phyloP scores from a whole-genome alignment of 2,888 invertebrate species.

The Drosophila paramelanica region DNA sequence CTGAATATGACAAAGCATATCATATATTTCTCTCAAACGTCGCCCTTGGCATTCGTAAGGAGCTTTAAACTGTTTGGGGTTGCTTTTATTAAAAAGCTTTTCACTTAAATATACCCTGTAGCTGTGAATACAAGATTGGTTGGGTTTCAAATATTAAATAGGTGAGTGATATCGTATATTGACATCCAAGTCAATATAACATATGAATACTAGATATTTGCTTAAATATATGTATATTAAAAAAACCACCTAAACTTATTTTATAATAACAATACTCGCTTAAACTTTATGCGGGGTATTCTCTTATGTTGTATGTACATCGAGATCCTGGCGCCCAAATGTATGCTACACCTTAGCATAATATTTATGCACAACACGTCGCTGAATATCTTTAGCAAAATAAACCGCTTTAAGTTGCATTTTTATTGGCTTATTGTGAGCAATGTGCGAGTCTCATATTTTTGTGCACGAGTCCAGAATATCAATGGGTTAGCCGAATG shows the following conservation, averaged over 20 bases:
- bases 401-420: constrained; percentile 76
- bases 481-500: constrained; percentile 51
- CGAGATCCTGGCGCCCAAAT: constrained; percentile 29
- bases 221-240: too few species aligned
- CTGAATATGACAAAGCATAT: constrained; percentile 29
- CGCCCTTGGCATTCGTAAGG: constrained; percentile 25
- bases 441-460: constrained; percentile 59
- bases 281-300: constrained; percentile 17
- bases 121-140: neutral
- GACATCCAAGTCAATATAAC: too few species aligned
- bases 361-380: constrained; percentile 75
- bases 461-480: constrained; percentile 53
- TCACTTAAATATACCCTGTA: constrained; percentile 16
- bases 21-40: constrained; percentile 20
- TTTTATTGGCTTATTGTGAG: constrained; percentile 73
- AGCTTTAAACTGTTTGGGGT: constrained; percentile 27
- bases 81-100: constrained; percentile 44
- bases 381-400: constrained; percentile 64
- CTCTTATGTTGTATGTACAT: neutral
- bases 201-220: neutral
- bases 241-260: neutral
- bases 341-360: constrained; percentile 61
- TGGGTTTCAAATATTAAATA: neutral
- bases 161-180: neutral
- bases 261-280: neutral